A percentile compares a stretch with the other conserved stretches of the same genome.
These are phyloP conservation scores for Aulostomus chinensis DNA, from an alignment of 2,797 vertebrate species.

Conservation along the genomic window DNA sequence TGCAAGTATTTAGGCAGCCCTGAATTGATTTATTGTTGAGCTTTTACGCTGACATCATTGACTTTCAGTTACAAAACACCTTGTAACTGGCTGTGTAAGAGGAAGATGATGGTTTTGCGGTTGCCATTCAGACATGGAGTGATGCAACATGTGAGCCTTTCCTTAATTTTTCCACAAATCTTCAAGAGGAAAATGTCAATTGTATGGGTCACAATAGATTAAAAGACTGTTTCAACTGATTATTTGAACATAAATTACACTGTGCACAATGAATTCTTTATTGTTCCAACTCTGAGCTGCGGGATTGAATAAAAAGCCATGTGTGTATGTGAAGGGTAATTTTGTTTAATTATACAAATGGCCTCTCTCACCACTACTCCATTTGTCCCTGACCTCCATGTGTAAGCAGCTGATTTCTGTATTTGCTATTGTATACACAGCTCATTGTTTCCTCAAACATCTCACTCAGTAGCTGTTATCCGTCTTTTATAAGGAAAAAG, in stretches of 20 bases:
- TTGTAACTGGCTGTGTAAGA: slow-evolving; percentile 18
- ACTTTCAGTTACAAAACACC: slow-evolving; percentile 32
- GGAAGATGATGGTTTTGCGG: slow-evolving; percentile 11
- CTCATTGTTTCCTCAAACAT: slow-evolving; percentile 24
- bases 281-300: too few species aligned
- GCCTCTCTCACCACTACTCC: too few species aligned
- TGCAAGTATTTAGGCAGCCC: background rate
- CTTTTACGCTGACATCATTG: slow-evolving; percentile 14
- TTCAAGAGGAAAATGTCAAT: too few species aligned
- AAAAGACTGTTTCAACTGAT: too few species aligned
- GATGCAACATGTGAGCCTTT: too few species aligned
- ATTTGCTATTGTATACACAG: slow-evolving; percentile 4
- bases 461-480: slow-evolving; percentile 12
- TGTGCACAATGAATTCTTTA: too few species aligned
- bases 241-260: too few species aligned
- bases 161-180: too few species aligned
- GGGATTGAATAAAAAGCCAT: too few species aligned
- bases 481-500: slow-evolving; percentile 29
- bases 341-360: too few species aligned
- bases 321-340: too few species aligned
- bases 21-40: slow-evolving; percentile 21
- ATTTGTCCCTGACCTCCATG: background rate
- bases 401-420: slow-evolving; percentile 26
- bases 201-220: too few species aligned
- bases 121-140: background rate